Conservation (phyloP, 1,140 invertebrate species). For the Gerris buenoi region DNA sequence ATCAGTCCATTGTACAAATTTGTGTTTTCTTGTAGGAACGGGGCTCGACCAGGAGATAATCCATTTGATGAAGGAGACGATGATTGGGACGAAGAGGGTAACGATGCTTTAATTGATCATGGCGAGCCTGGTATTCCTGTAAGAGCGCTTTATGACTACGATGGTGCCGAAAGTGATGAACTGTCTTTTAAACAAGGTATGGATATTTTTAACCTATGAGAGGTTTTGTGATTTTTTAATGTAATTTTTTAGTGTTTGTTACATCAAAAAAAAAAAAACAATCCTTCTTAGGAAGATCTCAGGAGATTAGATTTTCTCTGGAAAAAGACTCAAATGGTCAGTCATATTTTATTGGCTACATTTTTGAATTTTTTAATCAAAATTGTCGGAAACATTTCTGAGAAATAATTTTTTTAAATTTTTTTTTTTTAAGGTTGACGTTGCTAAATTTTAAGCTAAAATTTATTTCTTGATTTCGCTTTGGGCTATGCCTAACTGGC, state of each 20-base stretch:
- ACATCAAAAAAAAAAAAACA: not conserved
- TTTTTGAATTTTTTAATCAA: too few species aligned
- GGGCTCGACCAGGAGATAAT: slow-evolving; percentile 43
- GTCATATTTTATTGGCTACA: too few species aligned
- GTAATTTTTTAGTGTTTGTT: too few species aligned
- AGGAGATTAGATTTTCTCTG: not conserved
- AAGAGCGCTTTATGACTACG: slow-evolving; percentile 89
- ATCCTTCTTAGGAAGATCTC: not conserved
- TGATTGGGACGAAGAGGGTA: slow-evolving; percentile 67
- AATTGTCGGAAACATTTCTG: too few species aligned
- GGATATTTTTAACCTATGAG: not conserved
- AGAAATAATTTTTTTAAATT: too few species aligned
- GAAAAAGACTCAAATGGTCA: too few species aligned
- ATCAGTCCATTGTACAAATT: too few species aligned
- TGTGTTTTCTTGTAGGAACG: slow-evolving; percentile 40
- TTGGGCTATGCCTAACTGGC: too few species aligned
- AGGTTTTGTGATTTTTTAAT: not conserved
- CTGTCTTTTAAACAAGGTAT: slow-evolving; percentile 88
- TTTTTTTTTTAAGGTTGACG: too few species aligned
- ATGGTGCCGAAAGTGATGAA: slow-evolving; percentile 90
- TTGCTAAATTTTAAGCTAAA: too few species aligned
- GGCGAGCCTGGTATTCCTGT: slow-evolving; percentile 87
- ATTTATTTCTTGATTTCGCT: too few species aligned
- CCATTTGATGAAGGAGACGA: slow-evolving; percentile 68
- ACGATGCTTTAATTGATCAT: slow-evolving; percentile 69